Evolutionary conservation across 2,797 vertebrate genomes (phyloP).

Genomic region (Microhierax caerulescens): DNA sequence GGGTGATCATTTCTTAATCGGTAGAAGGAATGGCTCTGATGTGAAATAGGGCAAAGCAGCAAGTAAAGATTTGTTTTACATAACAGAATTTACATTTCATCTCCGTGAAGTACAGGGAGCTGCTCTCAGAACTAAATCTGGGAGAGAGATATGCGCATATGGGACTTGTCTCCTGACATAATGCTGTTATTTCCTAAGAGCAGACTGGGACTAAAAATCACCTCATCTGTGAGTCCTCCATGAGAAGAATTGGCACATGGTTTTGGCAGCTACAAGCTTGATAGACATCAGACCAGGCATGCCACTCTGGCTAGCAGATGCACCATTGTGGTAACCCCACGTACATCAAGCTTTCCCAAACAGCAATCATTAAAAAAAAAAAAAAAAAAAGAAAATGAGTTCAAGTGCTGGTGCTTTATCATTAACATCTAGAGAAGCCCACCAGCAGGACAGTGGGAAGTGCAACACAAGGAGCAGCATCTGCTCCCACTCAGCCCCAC

Average conservation of each 20-base stretch:
- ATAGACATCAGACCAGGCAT: not conserved
- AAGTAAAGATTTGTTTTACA: not conserved
- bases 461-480: not conserved
- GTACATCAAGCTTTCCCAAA: not conserved
- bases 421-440: not conserved
- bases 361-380: fast-evolving
- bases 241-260: constrained; percentile 46
- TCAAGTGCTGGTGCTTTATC: constrained; percentile 47
- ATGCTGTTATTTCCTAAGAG: not conserved
- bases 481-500: not conserved
- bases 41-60: not conserved
- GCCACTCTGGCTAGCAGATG: not conserved
- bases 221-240: not conserved
- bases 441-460: not conserved
- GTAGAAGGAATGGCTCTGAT: not conserved
- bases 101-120: not conserved
- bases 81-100: not conserved
- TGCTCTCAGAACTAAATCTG: not conserved
- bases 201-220: not conserved
- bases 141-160: not conserved
- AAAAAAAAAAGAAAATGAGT: not conserved
- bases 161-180: not conserved
- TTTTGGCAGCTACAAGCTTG: constrained; percentile 28
- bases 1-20: fast-evolving
- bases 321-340: fast-evolving